These are phyloP conservation scores for Leiothrix lutea DNA, from an alignment of 2,113 vertebrate genomes.

Conservation along the genomic window DNA sequence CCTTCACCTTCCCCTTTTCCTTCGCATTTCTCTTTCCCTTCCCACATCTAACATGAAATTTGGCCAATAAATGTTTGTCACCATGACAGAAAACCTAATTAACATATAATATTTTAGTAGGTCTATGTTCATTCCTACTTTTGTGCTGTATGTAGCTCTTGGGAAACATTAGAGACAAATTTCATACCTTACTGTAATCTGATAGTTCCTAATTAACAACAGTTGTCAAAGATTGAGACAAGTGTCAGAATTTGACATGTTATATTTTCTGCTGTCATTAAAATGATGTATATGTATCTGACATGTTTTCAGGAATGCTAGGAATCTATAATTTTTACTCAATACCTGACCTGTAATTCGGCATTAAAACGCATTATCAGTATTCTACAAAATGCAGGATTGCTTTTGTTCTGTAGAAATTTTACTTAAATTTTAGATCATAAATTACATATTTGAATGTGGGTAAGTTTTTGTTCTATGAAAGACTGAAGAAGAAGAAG, in stretches of 20 bases:
- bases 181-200: not conserved
- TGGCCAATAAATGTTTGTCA: not conserved
- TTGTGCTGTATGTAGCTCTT: not conserved
- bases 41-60: not conserved
- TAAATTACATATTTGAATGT: not conserved
- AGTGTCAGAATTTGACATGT: not conserved
- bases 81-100: not conserved
- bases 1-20: rapidly evolving
- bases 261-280: not conserved
- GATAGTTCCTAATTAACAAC: not conserved
- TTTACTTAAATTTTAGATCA: not conserved
- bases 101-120: not conserved
- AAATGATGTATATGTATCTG: not conserved
- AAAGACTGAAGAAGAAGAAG: not conserved
- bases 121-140: not conserved
- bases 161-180: not conserved
- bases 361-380: not conserved
- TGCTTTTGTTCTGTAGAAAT: not conserved
- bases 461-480: not conserved
- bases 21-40: not conserved
- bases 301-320: not conserved
- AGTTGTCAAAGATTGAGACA: not conserved
- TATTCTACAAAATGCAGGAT: not conserved
- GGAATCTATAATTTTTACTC: not conserved
- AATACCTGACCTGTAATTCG: not conserved